Percentiles rank a stretch among this genome's conserved stretches.
phyloP scores from a whole-genome alignment of 2,888 invertebrate genomes.

The Synergus umbraculus region DNA sequence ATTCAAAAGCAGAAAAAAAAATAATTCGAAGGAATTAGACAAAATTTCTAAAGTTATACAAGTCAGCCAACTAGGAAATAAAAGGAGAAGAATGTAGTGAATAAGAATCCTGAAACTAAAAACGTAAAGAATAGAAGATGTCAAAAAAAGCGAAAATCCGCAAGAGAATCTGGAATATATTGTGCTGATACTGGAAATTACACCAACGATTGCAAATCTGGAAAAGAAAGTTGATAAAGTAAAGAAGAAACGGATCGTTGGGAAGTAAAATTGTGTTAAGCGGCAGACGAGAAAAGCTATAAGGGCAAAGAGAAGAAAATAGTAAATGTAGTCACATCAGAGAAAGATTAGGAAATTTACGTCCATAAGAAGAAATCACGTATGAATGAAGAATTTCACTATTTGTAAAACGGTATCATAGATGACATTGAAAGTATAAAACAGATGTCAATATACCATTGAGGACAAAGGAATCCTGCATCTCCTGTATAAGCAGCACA shows the following conservation, averaged over 20 bases:
- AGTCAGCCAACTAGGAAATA: too few species aligned
- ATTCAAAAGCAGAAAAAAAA: not conserved
- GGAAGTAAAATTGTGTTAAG: too few species aligned
- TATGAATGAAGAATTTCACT: not conserved
- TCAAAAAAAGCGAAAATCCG: not conserved
- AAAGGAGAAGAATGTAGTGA: not conserved
- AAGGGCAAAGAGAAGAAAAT: too few species aligned
- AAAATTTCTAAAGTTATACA: not conserved
- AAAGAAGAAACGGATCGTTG: too few species aligned
- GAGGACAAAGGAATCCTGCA: not conserved
- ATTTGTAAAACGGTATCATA: not conserved
- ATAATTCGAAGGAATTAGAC: not conserved
- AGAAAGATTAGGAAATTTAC: not conserved
- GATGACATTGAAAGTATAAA: not conserved
- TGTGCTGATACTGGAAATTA: too few species aligned
- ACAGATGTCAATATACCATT: not conserved
- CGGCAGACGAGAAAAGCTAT: too few species aligned
- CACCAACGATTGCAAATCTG: too few species aligned
- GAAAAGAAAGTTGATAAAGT: too few species aligned
- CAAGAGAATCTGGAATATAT: not conserved
- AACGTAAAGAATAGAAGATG: not conserved
- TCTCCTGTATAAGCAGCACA: not conserved
- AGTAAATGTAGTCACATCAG: not conserved
- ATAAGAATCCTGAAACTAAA: not conserved
- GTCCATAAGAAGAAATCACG: not conserved